These are phyloP conservation scores for Mythimna pallens DNA, from an alignment of 2,888 invertebrate species.

Conservation along the genomic window DNA sequence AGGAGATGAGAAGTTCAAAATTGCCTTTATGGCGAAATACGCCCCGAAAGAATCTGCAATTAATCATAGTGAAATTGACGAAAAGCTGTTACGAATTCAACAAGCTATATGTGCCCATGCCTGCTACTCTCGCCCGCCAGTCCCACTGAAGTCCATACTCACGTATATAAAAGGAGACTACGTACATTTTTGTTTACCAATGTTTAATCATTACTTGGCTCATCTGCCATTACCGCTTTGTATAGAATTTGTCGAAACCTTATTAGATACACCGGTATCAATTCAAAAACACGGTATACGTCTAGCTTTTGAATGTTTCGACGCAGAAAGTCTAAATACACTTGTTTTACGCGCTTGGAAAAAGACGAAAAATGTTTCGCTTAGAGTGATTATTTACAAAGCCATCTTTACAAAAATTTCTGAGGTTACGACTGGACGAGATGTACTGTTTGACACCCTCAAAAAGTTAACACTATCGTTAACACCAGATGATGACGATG, in stretches of 20 bases:
- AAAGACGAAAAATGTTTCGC: constrained; percentile 73
- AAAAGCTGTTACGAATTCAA: constrained; percentile 66
- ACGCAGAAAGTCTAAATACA: constrained; percentile 67
- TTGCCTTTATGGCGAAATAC: constrained; percentile 69
- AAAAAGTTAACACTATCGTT: constrained; percentile 70
- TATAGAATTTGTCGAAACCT: constrained; percentile 69
- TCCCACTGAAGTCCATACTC: constrained; percentile 68
- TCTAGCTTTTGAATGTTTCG: constrained; percentile 75
- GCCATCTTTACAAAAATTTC: constrained; percentile 68
- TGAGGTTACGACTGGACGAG: constrained; percentile 53
- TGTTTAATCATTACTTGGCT: constrained; percentile 72
- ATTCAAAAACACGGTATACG: constrained; percentile 78
- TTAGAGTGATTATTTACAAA: constrained; percentile 73
- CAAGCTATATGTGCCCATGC: constrained; percentile 74
- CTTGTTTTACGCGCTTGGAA: constrained; percentile 72
- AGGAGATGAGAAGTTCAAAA: constrained; percentile 66
- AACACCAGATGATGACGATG: constrained; percentile 73
- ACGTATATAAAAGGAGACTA: constrained; percentile 78
- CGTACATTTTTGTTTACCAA: constrained; percentile 71
- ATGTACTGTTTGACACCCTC: constrained; percentile 70
- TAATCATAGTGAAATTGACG: constrained; percentile 59
- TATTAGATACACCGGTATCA: constrained; percentile 74
- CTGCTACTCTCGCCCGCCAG: constrained; percentile 73
- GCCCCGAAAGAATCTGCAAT: constrained; percentile 70
- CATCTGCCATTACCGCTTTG: constrained; percentile 70